Base-by-base conservation (phyloP, 2,113 vertebrate genomes). In the Nerophis ophidion region DNA sequence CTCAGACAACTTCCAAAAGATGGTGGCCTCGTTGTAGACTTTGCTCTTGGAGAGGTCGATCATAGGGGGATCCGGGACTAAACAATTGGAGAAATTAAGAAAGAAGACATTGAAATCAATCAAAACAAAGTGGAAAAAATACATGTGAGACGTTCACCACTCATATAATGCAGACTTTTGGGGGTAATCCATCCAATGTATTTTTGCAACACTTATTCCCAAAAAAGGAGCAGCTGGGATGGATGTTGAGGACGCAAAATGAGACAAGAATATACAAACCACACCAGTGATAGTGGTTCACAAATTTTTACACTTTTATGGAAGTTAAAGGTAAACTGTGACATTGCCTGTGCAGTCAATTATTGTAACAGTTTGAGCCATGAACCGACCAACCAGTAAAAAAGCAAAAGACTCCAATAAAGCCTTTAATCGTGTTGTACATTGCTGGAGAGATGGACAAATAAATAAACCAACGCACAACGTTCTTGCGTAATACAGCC, bases 1-100 rank as follows among this genome's bases (percentile, higher is more conserved):
- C 5, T 89, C 92, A 7, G 94, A 87, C 26, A 91, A 84, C 59
- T 90, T 85, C 96, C 96, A 98, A 64, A 86, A 89, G 84, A 99
- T 93, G 46, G 91, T 79, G 56, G 91, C 93, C 66, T 91, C 91
- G 55, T 95, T 95, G 64, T 98, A 98, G 13, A 97, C 86, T 78
- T 74, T 92, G 85, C 93, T 93, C 40, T 71, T 83, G 15, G 92
- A 90, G 66, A 93, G 87, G 48, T 91, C 94, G 61, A 98, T 96
- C 78, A 97, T 88, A 38, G 96, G 96, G 60, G 92, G 87, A 76
- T 93, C 91, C 13, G 93, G 78, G 75, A 93, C 95, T 99, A 71
- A n/a, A 74, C 38, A 40, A 40, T 35, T 10, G 5, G 16, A 13
- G 38, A 14, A 54, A 5, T 55, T 26, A 53, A 6, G 11, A 9